Base-by-base conservation (phyloP, 1,140 invertebrate species). In the Drosophila persimilis region DNA sequence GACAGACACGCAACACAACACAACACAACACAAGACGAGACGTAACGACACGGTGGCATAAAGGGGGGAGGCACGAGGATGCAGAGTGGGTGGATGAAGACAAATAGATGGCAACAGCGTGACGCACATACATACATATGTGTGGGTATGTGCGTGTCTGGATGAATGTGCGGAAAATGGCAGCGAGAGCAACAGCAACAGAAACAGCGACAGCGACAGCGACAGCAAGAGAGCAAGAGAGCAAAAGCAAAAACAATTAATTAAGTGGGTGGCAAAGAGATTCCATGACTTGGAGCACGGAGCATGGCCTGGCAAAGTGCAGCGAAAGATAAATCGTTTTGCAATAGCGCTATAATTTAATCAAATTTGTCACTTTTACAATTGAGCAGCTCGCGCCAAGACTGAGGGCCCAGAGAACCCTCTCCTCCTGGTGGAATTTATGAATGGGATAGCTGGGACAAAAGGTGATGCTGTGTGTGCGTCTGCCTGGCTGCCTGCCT, bases 301-400 rank as follows among this genome's bases (percentile, higher is more conserved):
- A 73, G 67, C 74, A 61, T 74, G 74, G 62, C 70, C 47, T 20
- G 65, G 57, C 77, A 61, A 55, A 83, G 73, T 86, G 83, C 81
- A 66, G 59, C 81, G 62, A 76, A 83, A 88, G 83, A 86, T 88
- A 88, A 86, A 86, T 88, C 84, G 83, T 55, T 86, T 88, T 88
- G 83, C 83, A 88, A 86, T 88, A 83, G 83, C 83, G 78, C 78
- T 73, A 86, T 86, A 83, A 86, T 88, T 86, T 86, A 86, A 86
- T 86, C 83, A 86, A 88, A 88, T 86, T 86, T 86, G 83, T 86
- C 83, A 88, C 83, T 74, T 85, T 77, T 88, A 74, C 81, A 88
- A 86, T 86, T 88, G 78, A 86, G 83, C 78, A 76, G 75, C 61
- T 81, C 48, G 43, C 78, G 22, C 47, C 53, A 41, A 44, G 22